Evolutionary conservation across 2,888 invertebrate genomes (phyloP), one percentile per base, ranked within the genome.

Genomic region (Neoascia interrupta): DNA sequence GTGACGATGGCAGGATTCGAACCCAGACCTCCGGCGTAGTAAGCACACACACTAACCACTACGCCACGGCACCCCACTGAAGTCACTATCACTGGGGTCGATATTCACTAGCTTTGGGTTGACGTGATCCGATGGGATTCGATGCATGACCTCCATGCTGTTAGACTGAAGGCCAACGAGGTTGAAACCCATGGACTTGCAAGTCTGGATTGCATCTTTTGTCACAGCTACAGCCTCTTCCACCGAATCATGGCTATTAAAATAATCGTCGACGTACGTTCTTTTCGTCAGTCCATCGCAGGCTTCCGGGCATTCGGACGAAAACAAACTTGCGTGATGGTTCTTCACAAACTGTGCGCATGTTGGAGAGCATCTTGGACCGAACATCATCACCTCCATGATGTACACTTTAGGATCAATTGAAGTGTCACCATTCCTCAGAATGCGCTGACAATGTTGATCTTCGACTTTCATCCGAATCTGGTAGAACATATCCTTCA

Each of bases 401-500:
- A 60, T 45, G 36, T 23, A 47, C 1, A 69, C 43, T 8, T 19
- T 23, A 1, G 69, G 69, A 6, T 26, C 28, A 6, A 5, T 13
- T 8, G 10, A 26, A 16, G 10, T 28, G 11, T 79, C 41, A 8
- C 83, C 83, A 15, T 73, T 53, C 53, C 84, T 43, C 16, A 69
- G n/a, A 41, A 69, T 43, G 2, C 60, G 28, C 19, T 69, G 60
- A 13, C 39, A 39, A 8, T 54, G 23, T 18, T 37, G 49, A 6
- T 43, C 21, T 3, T 23, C 43, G 1, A 5, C 5, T 11, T 13
- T 15, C 2, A 26, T 26, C 4, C 39, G 39, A 16, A 18, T 39
- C 13, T 13, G n/a, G 18, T 39, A 18, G n/a, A 39, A 76, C 68
- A 81, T 81, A 21, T 79, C 58, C 11, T 8, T 79, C 6, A 18